phyloP scores from a whole-genome alignment of 2,888 invertebrate species.

The Saturnia japonica region DNA sequence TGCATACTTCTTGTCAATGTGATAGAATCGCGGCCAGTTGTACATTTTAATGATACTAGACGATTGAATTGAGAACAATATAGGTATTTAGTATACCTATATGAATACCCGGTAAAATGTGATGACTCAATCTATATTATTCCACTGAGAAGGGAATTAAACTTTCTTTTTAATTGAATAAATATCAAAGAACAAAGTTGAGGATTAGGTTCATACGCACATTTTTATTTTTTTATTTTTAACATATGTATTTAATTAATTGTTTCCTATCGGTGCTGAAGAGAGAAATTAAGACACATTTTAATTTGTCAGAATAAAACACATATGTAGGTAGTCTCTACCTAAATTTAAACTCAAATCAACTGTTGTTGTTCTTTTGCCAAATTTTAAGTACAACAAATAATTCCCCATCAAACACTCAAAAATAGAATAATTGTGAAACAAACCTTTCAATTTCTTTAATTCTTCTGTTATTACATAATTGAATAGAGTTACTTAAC shows the following conservation, averaged over 20 bases:
- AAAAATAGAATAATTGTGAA: background rate
- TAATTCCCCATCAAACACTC: background rate
- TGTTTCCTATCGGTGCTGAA: background rate
- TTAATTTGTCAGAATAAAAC: background rate
- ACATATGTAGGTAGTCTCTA: background rate
- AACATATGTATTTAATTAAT: background rate
- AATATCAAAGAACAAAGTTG: too few relatives aligned
- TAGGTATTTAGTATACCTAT: too few relatives aligned
- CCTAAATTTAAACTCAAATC: background rate
- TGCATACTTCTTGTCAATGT: too few relatives aligned
- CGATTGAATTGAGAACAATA: too few relatives aligned
- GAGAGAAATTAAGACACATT: background rate
- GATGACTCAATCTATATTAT: background rate
- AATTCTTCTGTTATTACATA: background rate
- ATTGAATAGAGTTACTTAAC: background rate
- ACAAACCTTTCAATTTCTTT: background rate
- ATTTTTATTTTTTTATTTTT: background rate
- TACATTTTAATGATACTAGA: background rate
- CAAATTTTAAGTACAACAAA: background rate
- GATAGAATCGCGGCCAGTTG: background rate
- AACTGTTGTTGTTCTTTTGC: constrained; percentile 1
- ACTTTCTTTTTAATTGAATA: too few relatives aligned
- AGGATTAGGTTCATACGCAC: too few relatives aligned
- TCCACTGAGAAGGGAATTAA: background rate
- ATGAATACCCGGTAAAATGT: too few relatives aligned